These are phyloP conservation scores for Numenius phaeopus DNA, from an alignment of 2,797 vertebrate species.

Conservation along the genomic window DNA sequence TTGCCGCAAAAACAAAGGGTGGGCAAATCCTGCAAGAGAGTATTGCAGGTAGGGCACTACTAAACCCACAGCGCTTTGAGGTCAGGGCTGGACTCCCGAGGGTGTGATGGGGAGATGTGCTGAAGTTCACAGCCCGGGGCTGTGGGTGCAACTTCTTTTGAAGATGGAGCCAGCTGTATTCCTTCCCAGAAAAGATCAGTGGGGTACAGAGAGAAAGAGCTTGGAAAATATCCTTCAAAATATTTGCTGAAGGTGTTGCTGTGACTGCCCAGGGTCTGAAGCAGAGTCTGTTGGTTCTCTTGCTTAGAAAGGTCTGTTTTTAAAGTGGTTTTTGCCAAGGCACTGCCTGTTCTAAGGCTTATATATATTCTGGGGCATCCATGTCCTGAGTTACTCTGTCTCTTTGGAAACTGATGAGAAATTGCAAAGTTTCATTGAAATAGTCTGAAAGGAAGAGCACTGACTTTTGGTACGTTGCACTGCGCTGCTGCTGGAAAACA, in stretches of 20 bases:
- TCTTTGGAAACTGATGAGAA: constrained; percentile 29
- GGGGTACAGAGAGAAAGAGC: background rate
- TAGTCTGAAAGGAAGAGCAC: background rate
- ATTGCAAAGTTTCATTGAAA: background rate
- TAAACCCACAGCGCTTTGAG: background rate
- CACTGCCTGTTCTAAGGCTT: constrained; percentile 26
- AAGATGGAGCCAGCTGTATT: background rate
- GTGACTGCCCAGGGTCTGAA: constrained; percentile 17
- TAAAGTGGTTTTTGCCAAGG: constrained; percentile 19
- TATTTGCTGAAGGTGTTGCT: constrained; percentile 65
- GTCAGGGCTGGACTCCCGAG: accelerated
- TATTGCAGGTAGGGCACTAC: background rate
- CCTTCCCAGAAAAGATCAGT: constrained; percentile 32
- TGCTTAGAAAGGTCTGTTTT: constrained; percentile 32
- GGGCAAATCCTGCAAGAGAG: background rate
- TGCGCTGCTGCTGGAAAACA: background rate
- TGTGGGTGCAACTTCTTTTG: background rate
- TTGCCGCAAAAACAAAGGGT: background rate
- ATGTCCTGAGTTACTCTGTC: constrained; percentile 56
- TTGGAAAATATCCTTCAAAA: constrained; percentile 40
- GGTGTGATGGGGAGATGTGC: background rate
- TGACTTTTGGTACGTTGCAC: background rate
- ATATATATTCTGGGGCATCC: background rate
- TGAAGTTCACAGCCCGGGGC: background rate
- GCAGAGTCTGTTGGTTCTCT: constrained; percentile 12